These are phyloP conservation scores for Pangasianodon gigas DNA, from an alignment of 2,113 vertebrate genomes.

Conservation along the genomic window DNA sequence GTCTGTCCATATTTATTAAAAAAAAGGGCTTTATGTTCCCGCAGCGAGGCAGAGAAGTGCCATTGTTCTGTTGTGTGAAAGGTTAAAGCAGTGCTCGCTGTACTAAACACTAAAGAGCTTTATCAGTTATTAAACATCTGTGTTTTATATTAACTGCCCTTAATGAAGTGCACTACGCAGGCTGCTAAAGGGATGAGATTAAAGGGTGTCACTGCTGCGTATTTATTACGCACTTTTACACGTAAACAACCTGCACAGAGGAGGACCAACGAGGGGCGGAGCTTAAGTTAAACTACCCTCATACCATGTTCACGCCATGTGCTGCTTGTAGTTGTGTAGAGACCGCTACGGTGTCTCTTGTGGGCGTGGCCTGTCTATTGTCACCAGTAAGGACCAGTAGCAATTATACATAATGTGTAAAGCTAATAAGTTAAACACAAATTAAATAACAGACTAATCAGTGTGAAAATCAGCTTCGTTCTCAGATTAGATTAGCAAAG, in stretches of 20 bases:
- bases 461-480: too few species aligned
- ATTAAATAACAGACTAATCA: too few species aligned
- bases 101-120: background rate
- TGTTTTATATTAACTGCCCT: background rate
- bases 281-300: background rate
- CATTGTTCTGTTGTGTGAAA: background rate
- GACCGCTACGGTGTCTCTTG: too few species aligned
- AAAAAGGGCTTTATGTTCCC: background rate
- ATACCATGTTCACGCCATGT: background rate
- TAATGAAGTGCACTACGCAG: background rate
- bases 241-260: background rate
- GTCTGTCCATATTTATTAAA: slow-evolving; percentile 4
- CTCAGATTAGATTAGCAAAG: too few species aligned
- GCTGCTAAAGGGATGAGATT: background rate
- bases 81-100: background rate
- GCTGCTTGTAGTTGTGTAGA: background rate
- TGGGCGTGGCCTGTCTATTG: background rate
- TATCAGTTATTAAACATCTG: background rate
- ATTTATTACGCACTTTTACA: background rate
- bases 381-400: too few species aligned
- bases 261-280: background rate
- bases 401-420: too few species aligned
- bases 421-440: too few species aligned
- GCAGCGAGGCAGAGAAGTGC: background rate
- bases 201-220: background rate